phyloP scores from a whole-genome alignment of 1,140 invertebrate genomes.

The Scaptomyza montana region DNA sequence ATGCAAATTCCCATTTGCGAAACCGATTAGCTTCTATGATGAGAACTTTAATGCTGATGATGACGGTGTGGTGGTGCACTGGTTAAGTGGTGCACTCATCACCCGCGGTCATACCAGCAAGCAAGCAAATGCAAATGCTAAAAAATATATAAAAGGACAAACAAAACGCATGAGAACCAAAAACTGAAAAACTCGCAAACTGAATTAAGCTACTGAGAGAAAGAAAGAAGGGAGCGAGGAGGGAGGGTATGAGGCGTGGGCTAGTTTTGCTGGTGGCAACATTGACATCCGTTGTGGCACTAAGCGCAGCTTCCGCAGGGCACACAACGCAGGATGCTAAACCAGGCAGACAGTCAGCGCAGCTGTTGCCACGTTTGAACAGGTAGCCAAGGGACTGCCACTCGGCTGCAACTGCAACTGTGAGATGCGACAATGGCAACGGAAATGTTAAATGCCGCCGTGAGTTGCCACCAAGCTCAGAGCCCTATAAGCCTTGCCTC shows the following conservation, averaged over 20 bases:
- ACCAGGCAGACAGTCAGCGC: slow-evolving; percentile 25
- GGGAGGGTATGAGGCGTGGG: neutral
- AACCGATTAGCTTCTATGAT: slow-evolving; percentile 73
- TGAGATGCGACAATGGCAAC: slow-evolving; percentile 58
- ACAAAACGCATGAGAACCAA: slow-evolving; percentile 49
- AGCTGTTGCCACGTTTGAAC: slow-evolving; percentile 39
- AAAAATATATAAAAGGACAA: slow-evolving; percentile 43
- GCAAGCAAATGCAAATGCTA: slow-evolving; percentile 47
- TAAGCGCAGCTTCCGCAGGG: slow-evolving; percentile 65
- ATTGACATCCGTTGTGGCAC: slow-evolving; percentile 64
- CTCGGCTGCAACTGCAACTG: neutral
- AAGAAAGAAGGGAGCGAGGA: too few species aligned
- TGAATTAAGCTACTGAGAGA: slow-evolving; percentile 64
- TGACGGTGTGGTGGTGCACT: neutral
- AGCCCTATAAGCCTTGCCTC: neutral
- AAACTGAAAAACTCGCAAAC: slow-evolving; percentile 56
- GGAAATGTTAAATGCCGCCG: slow-evolving; percentile 79
- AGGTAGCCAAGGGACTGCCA: slow-evolving; percentile 33
- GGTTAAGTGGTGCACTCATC: slow-evolving; percentile 1
- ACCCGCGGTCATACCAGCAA: slow-evolving; percentile 13
- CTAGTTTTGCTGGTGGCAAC: slow-evolving; percentile 37
- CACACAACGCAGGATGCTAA: slow-evolving; percentile 37
- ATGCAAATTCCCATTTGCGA: slow-evolving; percentile 75
- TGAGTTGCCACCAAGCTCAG: slow-evolving; percentile 34
- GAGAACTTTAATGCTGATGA: slow-evolving; percentile 10